A percentile compares a stretch with the other conserved stretches of the same genome.
Conservation (phyloP, 2,888 invertebrate species). For the Trichacis sp. region DNA sequence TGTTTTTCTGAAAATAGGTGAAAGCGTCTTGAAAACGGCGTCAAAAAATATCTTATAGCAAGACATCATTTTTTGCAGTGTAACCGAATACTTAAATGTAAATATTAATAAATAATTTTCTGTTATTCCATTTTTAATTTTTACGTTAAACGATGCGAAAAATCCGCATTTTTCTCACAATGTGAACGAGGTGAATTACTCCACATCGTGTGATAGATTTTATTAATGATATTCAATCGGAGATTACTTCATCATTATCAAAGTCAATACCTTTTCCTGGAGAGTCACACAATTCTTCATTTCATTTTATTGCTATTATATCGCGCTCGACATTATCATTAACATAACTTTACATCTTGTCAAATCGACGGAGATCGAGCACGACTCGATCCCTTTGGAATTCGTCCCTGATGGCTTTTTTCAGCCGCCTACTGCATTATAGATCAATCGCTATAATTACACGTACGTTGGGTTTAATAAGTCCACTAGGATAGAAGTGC, state of each 20-base stretch:
- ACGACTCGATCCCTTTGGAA: slow-evolving; percentile 34
- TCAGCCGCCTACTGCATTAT: slow-evolving; percentile 21
- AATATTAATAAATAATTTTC: no score
- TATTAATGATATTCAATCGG: not conserved
- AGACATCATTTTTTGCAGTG: no score
- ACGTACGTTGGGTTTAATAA: slow-evolving; percentile 43
- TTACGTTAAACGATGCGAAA: not conserved
- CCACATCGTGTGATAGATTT: not conserved
- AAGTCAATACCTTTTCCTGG: not conserved
- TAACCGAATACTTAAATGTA: no score
- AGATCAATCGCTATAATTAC: slow-evolving; percentile 16
- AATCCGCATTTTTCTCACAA: not conserved
- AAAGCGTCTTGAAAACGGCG: no score
- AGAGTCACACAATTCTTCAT: slow-evolving; percentile 5
- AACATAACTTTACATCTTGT: slow-evolving; percentile 13
- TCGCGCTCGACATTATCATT: slow-evolving; percentile 11
- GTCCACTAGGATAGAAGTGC: slow-evolving; percentile 29
- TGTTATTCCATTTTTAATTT: no score
- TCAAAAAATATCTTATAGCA: no score
- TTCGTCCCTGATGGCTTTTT: slow-evolving; percentile 42
- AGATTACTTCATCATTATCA: not conserved
- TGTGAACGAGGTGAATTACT: not conserved
- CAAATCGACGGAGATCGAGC: slow-evolving; percentile 21
- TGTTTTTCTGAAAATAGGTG: no score
- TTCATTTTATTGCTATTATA: slow-evolving; percentile 4